phyloP scores from a whole-genome alignment of 1,140 invertebrate genomes.

The Drusus annulatus region DNA sequence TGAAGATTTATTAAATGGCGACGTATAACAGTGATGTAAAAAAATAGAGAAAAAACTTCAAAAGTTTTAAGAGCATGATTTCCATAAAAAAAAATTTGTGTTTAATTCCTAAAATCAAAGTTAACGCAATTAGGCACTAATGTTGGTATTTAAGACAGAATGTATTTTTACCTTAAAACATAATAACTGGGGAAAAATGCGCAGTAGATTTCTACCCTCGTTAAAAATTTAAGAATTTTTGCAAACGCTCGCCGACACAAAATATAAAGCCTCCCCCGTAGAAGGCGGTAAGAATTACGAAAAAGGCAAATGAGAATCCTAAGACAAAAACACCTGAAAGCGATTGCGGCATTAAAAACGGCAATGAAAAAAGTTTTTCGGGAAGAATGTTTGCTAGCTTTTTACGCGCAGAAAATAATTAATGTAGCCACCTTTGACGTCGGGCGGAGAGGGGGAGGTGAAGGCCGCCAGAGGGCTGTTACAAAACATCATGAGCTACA shows the following conservation, averaged over 20 bases:
- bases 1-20: no score
- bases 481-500: conserved; percentile 33
- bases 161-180: no score
- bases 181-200: no score
- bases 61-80: no score
- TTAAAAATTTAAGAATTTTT: conserved; percentile 10
- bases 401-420: conserved; percentile 59
- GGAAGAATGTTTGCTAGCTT: conserved; percentile 58
- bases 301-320: conserved; percentile 24
- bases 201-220: not conserved
- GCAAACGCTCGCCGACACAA: not conserved
- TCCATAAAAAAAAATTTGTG: no score
- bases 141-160: no score
- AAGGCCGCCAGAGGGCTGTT: conserved; percentile 11
- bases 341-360: conserved; percentile 53
- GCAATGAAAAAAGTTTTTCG: conserved; percentile 44
- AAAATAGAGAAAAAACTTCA: no score
- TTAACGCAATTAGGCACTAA: no score
- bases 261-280: not conserved
- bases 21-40: no score
- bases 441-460: conserved; percentile 41
- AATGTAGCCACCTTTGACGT: conserved; percentile 59
- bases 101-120: no score
- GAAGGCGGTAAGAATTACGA: conserved; percentile 42
- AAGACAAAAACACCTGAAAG: conserved; percentile 55